Evolutionary conservation across 2,113 vertebrate species (phyloP).

Genomic region (Egretta garzetta): DNA sequence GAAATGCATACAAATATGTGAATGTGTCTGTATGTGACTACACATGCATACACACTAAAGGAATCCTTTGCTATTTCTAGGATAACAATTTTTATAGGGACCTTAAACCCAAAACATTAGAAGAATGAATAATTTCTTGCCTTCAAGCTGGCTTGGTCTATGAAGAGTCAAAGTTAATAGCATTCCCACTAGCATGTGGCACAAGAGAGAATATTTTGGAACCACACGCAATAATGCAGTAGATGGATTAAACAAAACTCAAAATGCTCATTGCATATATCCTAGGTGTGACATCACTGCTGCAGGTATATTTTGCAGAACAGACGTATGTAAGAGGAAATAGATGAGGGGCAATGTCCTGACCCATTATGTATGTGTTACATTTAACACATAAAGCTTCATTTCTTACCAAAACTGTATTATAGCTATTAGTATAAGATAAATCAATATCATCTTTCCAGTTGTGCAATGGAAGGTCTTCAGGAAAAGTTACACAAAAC

Average conservation of each 20-base stretch:
- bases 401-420: background rate
- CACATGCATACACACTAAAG: background rate
- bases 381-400: background rate
- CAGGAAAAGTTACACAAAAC: background rate
- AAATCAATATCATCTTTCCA: background rate
- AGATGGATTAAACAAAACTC: background rate
- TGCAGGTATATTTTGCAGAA: background rate
- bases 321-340: background rate
- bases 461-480: background rate
- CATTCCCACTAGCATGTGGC: background rate
- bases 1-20: background rate
- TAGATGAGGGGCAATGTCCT: background rate
- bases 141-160: background rate
- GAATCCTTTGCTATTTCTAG: background rate
- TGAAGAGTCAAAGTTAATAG: background rate
- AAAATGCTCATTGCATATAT: background rate
- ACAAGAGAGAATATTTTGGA: background rate
- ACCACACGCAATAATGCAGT: background rate
- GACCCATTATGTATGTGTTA: background rate
- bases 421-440: background rate
- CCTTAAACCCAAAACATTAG: background rate
- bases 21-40: too few relatives aligned
- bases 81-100: background rate
- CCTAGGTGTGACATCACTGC: fast-evolving
- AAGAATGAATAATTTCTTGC: background rate